Evolutionary conservation across 2,797 vertebrate species (phyloP).

Genomic region (Sebastes oblongus): DNA sequence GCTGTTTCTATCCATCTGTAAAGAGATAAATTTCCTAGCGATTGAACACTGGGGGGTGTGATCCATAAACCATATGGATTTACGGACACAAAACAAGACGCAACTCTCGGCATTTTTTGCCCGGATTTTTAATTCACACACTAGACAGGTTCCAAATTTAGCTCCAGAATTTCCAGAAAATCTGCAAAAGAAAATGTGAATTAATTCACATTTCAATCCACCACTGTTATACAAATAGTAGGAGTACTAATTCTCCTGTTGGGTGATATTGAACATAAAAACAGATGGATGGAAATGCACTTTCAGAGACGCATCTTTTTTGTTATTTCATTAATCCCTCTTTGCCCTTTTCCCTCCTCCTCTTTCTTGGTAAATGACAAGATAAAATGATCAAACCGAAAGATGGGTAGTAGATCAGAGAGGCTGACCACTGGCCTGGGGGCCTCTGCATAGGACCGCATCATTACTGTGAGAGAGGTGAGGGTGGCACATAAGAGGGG

Average conservation of each 20-base stretch:
- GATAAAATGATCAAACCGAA: not conserved
- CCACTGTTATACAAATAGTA: not conserved
- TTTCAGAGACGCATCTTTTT: not conserved
- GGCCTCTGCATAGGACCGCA: not conserved
- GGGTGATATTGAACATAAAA: not conserved
- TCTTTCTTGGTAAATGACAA: not conserved
- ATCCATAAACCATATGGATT: too few species aligned
- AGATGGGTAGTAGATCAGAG: slow-evolving; percentile 6
- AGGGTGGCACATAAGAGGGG: not conserved
- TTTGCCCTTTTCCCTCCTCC: not conserved
- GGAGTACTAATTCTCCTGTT: too few species aligned
- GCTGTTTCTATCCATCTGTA: too few species aligned
- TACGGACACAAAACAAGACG: too few species aligned
- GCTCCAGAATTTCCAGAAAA: not conserved
- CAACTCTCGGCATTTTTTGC: too few species aligned
- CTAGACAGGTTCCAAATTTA: too few species aligned
- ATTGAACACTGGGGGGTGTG: too few species aligned
- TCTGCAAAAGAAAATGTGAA: not conserved
- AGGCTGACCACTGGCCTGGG: not conserved
- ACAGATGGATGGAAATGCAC: not conserved
- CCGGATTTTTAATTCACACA: too few species aligned
- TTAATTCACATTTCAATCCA: not conserved
- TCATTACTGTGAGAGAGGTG: not conserved
- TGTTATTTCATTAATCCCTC: not conserved
- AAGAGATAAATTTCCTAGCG: too few species aligned